phyloP scores from a whole-genome alignment of 2,797 vertebrate species.

The Aratinga solstitialis region DNA sequence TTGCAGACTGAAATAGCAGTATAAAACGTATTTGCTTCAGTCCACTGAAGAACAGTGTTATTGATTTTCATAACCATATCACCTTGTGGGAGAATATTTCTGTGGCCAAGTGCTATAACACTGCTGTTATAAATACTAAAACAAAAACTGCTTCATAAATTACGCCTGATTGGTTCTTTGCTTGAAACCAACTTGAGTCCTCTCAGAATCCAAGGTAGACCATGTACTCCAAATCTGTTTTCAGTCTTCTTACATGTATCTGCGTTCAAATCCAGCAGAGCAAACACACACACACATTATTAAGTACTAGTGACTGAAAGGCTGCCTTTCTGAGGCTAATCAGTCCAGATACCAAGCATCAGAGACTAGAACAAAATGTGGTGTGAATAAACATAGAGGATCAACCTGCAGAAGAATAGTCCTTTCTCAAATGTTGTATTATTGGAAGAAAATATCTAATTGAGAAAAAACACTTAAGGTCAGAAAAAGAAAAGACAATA shows the following conservation, averaged over 20 bases:
- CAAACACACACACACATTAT: not conserved
- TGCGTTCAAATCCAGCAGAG: not conserved
- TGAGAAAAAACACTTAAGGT: not conserved
- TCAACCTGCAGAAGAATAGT: not conserved
- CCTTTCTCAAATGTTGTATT: not conserved
- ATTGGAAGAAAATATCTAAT: not conserved
- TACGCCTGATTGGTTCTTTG: not conserved
- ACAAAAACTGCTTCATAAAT: not conserved
- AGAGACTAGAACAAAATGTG: not conserved
- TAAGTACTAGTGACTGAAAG: not conserved
- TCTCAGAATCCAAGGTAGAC: not conserved
- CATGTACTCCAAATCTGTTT: not conserved
- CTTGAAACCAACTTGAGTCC: not conserved
- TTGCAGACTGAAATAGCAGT: not conserved
- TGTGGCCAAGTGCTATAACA: not conserved
- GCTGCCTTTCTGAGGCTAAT: not conserved
- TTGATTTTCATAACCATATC: not conserved
- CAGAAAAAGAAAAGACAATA: not conserved
- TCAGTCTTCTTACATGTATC: not conserved
- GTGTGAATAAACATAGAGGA: not conserved
- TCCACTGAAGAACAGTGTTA: not conserved
- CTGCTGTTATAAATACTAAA: not conserved
- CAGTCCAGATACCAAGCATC: not conserved
- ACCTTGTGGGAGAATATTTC: not conserved
- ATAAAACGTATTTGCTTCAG: not conserved